These are phyloP conservation scores for Eleutherodactylus coqui DNA, from an alignment of 2,797 vertebrate species.

Conservation along the genomic window DNA sequence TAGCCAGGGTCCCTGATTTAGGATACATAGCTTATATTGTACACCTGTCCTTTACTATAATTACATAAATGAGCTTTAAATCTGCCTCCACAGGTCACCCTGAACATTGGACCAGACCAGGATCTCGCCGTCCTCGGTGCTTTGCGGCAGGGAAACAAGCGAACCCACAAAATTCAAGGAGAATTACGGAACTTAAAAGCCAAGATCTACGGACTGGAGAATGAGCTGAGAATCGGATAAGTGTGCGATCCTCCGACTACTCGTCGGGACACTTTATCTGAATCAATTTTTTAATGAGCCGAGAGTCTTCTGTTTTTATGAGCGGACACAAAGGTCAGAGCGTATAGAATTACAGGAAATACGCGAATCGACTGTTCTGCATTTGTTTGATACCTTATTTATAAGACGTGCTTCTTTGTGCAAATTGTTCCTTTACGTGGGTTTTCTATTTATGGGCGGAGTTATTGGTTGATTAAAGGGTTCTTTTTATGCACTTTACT, in stretches of 20 bases:
- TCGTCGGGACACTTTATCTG: no score
- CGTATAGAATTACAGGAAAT: neutral
- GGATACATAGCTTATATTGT: no score
- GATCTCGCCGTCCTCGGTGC: constrained; percentile 90
- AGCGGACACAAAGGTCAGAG: neutral
- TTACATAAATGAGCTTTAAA: neutral
- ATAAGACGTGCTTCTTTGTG: neutral
- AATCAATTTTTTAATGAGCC: neutral
- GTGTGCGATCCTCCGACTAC: neutral
- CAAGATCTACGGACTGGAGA: constrained; percentile 91
- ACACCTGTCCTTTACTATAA: no score
- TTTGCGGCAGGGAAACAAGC: constrained; percentile 84
- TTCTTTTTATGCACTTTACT: neutral
- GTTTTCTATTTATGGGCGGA: neutral
- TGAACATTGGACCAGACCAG: constrained; percentile 84
- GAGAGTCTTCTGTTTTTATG: neutral
- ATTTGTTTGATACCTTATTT: neutral
- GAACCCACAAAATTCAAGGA: constrained; percentile 88
- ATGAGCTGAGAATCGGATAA: constrained; percentile 85
- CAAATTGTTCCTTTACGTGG: no score
- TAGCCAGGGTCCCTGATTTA: no score
- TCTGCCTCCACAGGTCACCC: constrained; percentile 77
- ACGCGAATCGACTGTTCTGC: neutral
- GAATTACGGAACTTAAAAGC: constrained; percentile 90
- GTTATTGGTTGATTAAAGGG: neutral